Base-by-base conservation (phyloP, 1,140 invertebrate genomes). In the Druon quercuslanigerum region DNA sequence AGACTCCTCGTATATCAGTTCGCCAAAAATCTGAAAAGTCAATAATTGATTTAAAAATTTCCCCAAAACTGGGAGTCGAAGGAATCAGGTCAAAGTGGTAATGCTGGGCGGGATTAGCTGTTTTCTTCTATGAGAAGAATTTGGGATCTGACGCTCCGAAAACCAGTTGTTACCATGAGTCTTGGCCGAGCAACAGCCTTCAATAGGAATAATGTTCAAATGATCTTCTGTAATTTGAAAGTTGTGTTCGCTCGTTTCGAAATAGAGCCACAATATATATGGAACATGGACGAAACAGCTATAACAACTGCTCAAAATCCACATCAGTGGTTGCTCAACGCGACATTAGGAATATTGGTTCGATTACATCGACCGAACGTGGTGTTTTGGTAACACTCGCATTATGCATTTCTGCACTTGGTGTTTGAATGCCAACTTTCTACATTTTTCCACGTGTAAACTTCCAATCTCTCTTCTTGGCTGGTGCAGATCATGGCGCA, bases 301-400 rank as follows among this genome's bases (percentile, higher is more conserved):
- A 84, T 88, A 7, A 92, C 87, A 17, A 92, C 90, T 40, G 91
- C 92, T 11, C 89, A 92, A 79, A 88, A 87, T 54, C 83, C 90
- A 78, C 75, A 74, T 86, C 87, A 83, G 81, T 92, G 52, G 19
- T 92, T 50, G 88, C 87, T 17, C 77, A 66, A 14, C 88, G 79
- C 73, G 87, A 88, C 19, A 72, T 72, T 40, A 87, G 87, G 80
- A 84, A 84, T 76, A 78, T 92, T 14, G 83, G 87, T 60, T 85
- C 86, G 75, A 82, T 89, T 3, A 91, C 89, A n/a, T 90, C 87
- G 71, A 87, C 86, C 33, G 91, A 92, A 86, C 84, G 85, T 72
- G 90, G 91, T 7, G 85, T 82, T 20, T 71, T 92, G 5, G 88
- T 92, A 9, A 92, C 91, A n/a, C 50, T 83, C 73, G 80, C 71